These are phyloP conservation scores for Poeciliopsis turrubarensis DNA, from an alignment of 2,113 vertebrate genomes.

Conservation along the genomic window DNA sequence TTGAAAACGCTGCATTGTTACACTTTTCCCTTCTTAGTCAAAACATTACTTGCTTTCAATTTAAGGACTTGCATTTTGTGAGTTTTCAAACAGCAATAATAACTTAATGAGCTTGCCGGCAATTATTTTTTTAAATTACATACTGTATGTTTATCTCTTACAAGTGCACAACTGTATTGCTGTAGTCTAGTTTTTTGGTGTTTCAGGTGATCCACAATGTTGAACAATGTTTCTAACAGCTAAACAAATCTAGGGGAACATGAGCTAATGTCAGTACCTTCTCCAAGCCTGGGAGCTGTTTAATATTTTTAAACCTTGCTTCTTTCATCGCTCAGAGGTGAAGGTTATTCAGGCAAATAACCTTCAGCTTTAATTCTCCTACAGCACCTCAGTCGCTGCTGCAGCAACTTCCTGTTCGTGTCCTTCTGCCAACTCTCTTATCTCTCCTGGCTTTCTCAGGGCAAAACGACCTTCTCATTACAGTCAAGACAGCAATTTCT, in stretches of 20 bases:
- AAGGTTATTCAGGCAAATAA: conserved; percentile 31
- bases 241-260: not conserved
- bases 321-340: conserved; percentile 9
- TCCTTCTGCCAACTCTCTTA: conserved; percentile 29
- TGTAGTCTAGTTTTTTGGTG: not conserved
- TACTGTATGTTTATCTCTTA: not conserved
- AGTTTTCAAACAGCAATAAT: not conserved
- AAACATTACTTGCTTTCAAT: not conserved
- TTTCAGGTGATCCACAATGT: not conserved
- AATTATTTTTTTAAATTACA: not conserved
- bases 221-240: not conserved
- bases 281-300: not conserved
- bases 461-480: conserved; percentile 45
- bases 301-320: not conserved
- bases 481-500: conserved; percentile 24
- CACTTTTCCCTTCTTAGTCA: not conserved
- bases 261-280: not conserved
- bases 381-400: conserved; percentile 2
- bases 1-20: not conserved
- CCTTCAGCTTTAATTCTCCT: conserved; percentile 5
- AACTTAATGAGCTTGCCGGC: not conserved
- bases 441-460: conserved; percentile 30
- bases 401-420: conserved; percentile 26
- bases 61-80: not conserved
- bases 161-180: no score